phyloP scores from a whole-genome alignment of 2,113 vertebrate species.

The Gadus macrocephalus region DNA sequence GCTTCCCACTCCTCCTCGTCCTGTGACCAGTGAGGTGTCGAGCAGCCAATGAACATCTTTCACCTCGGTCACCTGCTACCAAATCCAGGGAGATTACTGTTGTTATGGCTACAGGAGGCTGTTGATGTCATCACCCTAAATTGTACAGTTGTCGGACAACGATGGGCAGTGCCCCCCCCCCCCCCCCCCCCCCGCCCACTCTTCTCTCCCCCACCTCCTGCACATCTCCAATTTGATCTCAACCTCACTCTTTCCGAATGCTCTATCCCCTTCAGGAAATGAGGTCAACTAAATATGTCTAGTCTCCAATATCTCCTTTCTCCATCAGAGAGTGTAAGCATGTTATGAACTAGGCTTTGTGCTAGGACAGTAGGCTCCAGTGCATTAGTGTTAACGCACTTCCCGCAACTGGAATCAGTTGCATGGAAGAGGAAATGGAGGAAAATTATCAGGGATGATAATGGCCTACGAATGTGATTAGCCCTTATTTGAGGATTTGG shows the following conservation, averaged over 20 bases:
- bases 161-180: slow-evolving; percentile 8
- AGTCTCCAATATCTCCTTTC: no score
- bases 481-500: slow-evolving; percentile 37
- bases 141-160: slow-evolving; percentile 22
- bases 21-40: slow-evolving; percentile 11
- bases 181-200: not conserved
- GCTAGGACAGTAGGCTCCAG: slow-evolving; percentile 9
- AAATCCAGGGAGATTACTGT: slow-evolving; percentile 34
- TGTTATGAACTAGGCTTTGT: slow-evolving; percentile 2
- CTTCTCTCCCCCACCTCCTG: not conserved
- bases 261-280: not conserved
- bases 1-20: not conserved
- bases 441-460: slow-evolving; percentile 51
- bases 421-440: slow-evolving; percentile 50
- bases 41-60: slow-evolving; percentile 8
- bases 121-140: slow-evolving; percentile 33
- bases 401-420: slow-evolving; percentile 42
- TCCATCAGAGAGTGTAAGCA: no score
- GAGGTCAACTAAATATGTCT: not conserved
- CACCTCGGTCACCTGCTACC: slow-evolving; percentile 11
- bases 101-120: slow-evolving; percentile 43
- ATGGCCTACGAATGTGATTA: slow-evolving; percentile 47
- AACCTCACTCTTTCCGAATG: not conserved
- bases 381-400: slow-evolving; percentile 35
- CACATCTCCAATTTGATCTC: not conserved